These are phyloP conservation scores for Pheosia tremula DNA, from an alignment of 2,888 invertebrate species.

Conservation along the genomic window DNA sequence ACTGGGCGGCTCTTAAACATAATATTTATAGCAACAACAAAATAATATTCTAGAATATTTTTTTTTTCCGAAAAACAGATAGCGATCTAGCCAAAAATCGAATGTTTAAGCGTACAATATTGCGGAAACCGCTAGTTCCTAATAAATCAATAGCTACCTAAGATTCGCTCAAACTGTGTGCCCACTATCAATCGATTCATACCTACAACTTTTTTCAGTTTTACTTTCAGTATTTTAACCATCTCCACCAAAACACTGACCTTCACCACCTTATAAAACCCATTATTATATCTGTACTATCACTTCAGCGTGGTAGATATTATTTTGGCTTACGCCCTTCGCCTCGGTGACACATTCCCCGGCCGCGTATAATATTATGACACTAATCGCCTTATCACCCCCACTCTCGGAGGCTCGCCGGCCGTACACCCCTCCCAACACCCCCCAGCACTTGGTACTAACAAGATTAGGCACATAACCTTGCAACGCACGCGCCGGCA, in stretches of 20 bases:
- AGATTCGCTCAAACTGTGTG: background rate
- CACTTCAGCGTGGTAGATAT: conserved; percentile 20
- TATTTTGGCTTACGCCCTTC: conserved; percentile 22
- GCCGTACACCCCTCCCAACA: background rate
- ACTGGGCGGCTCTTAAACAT: no score
- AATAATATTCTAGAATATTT: no score
- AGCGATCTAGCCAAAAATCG: no score
- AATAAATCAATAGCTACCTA: no score
- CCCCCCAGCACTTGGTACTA: conserved; percentile 31
- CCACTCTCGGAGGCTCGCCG: conserved; percentile 8
- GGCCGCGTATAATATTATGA: conserved; percentile 25
- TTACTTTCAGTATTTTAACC: background rate
- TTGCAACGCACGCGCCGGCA: conserved; percentile 15
- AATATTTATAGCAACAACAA: no score
- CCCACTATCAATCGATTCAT: background rate
- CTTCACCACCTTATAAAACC: conserved; percentile 11
- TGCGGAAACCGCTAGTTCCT: no score
- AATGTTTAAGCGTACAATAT: no score
- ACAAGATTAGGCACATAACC: conserved; percentile 37
- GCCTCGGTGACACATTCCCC: conserved; percentile 27
- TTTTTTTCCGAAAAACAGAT: no score
- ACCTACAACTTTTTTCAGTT: background rate
- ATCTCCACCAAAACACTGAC: conserved; percentile 5
- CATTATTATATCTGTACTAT: conserved; percentile 22
- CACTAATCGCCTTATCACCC: conserved; percentile 44